Conservation (phyloP, 1,140 invertebrate genomes). For the Gryllus bimaculatus region DNA sequence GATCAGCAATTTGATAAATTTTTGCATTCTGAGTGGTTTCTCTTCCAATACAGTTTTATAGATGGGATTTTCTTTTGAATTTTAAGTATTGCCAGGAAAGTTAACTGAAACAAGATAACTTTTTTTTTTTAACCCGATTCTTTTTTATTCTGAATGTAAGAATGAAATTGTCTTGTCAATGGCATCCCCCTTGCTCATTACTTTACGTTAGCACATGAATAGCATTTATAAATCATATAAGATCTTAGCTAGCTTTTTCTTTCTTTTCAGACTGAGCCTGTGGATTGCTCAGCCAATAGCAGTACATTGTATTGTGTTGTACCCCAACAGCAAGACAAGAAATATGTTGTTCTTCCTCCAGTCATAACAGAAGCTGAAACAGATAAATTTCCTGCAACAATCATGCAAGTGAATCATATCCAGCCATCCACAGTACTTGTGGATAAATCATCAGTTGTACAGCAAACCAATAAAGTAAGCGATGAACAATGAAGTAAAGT, state of each 20-base stretch:
- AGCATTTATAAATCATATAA: too few relatives aligned
- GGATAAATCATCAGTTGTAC: slow-evolving; percentile 10
- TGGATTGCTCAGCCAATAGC: not conserved
- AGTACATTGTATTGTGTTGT: slow-evolving; percentile 13
- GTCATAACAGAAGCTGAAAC: slow-evolving; percentile 11
- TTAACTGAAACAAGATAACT: too few relatives aligned
- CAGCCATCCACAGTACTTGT: slow-evolving; percentile 7
- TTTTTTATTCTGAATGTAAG: too few relatives aligned
- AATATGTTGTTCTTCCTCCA: slow-evolving; percentile 9
- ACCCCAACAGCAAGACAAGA: slow-evolving; percentile 14
- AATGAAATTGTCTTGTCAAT: too few relatives aligned
- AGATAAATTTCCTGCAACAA: slow-evolving; percentile 13
- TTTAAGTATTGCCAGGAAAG: too few relatives aligned
- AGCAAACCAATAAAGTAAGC: not conserved
- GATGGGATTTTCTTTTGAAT: too few relatives aligned
- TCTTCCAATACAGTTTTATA: too few relatives aligned
- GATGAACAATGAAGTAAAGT: not conserved
- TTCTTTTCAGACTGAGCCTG: not conserved
- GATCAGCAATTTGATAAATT: too few relatives aligned
- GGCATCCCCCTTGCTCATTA: too few relatives aligned
- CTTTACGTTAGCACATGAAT: too few relatives aligned
- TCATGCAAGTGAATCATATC: slow-evolving; percentile 8
- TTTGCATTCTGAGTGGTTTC: too few relatives aligned
- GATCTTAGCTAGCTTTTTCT: not conserved
- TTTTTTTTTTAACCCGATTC: too few relatives aligned